A percentile compares a stretch with the other conserved stretches of the same genome.
phyloP scores from a whole-genome alignment of 2,888 invertebrate species.

The Lottia scabra region DNA sequence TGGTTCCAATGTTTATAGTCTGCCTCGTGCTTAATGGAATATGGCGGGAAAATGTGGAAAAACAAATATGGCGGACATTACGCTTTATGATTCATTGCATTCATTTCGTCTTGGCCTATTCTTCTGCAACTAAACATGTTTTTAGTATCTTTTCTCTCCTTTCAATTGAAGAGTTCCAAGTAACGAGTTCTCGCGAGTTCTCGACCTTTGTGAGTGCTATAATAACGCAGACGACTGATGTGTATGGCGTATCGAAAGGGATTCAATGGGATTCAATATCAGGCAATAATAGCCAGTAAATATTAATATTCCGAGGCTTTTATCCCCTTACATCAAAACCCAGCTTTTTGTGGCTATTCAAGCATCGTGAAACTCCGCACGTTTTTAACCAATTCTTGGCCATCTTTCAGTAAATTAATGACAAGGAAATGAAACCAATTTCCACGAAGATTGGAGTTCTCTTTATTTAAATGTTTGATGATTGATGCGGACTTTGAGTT shows the following conservation, averaged over 20 bases:
- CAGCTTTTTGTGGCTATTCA: constrained; percentile 3
- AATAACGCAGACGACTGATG: not conserved
- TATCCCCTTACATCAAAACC: constrained; percentile 1
- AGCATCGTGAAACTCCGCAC: not conserved
- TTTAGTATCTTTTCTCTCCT: constrained; percentile 3
- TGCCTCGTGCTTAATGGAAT: not conserved
- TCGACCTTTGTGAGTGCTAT: not conserved
- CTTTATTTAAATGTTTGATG: constrained; percentile 1
- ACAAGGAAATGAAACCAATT: constrained; percentile 1
- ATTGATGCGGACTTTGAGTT: not conserved
- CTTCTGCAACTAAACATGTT: not conserved
- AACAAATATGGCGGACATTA: constrained; percentile 6
- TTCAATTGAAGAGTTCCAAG: not conserved
- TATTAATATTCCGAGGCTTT: constrained; percentile 2
- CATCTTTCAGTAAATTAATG: constrained; percentile 7
- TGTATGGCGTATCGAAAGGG: not conserved
- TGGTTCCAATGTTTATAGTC: not conserved
- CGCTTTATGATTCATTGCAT: not conserved
- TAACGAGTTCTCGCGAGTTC: constrained; percentile 7
- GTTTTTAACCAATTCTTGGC: not conserved
- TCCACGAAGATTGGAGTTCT: not conserved
- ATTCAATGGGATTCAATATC: not conserved
- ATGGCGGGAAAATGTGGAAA: not conserved
- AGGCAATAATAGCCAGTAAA: not conserved
- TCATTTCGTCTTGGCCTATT: not conserved